Percentiles rank a stretch among this genome's conserved stretches.
Evolutionary conservation across 2,888 invertebrate species (phyloP).

Genomic region (Abscondita cerata): DNA sequence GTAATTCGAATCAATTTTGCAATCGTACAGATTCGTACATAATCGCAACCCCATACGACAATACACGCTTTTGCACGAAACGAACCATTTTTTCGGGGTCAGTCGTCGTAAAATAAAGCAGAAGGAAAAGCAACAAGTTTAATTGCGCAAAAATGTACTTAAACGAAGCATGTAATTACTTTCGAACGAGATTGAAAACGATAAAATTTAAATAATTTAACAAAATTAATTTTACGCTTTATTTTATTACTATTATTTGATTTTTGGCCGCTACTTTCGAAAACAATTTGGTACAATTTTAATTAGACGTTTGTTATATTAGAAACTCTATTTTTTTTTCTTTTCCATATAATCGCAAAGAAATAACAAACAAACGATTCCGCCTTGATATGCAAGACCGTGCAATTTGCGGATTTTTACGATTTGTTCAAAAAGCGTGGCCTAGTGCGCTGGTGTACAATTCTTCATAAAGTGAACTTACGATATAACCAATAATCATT

Average conservation of each 20-base stretch:
- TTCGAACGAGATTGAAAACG: background rate
- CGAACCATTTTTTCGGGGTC: too few relatives aligned
- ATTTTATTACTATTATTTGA: background rate
- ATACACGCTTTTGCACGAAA: too few relatives aligned
- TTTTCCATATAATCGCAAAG: too few relatives aligned
- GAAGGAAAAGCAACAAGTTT: too few relatives aligned
- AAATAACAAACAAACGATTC: background rate
- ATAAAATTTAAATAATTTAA: too few relatives aligned
- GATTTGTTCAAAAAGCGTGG: slow-evolving; percentile 8
- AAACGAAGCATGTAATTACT: background rate
- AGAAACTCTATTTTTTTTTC: too few relatives aligned
- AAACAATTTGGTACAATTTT: background rate
- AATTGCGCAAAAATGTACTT: background rate
- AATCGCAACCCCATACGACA: too few relatives aligned
- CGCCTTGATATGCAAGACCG: background rate
- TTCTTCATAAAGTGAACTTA: slow-evolving; percentile 49
- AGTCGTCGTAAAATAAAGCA: too few relatives aligned
- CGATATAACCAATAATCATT: slow-evolving; percentile 57
- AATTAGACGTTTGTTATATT: background rate
- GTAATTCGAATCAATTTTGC: too few relatives aligned
- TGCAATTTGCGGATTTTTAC: slow-evolving; percentile 11
- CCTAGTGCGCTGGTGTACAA: slow-evolving; percentile 42
- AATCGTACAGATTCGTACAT: too few relatives aligned
- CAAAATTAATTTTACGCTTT: too few relatives aligned
- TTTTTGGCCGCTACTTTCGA: background rate